These are phyloP conservation scores for Nebria brevicollis DNA, from an alignment of 2,888 invertebrate genomes.

Conservation along the genomic window DNA sequence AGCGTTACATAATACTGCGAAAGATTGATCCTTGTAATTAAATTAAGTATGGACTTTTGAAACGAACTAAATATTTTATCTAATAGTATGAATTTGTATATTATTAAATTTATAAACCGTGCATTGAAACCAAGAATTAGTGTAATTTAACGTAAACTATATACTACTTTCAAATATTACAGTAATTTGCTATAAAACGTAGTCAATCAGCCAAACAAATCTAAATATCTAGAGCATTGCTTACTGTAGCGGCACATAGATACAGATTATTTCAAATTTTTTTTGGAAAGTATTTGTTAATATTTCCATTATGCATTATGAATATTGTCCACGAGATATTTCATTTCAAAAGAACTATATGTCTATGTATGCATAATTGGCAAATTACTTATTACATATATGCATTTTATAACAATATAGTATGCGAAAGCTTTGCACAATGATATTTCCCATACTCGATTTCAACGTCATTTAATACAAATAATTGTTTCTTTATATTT, in stretches of 20 bases:
- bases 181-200: not conserved
- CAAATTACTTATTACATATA: not conserved
- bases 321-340: not conserved
- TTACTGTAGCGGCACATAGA: not conserved
- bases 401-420: not conserved
- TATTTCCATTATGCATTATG: not conserved
- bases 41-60: not conserved
- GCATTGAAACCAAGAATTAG: not conserved
- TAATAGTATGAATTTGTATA: no score
- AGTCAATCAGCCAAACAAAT: not conserved
- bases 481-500: not conserved
- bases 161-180: not conserved
- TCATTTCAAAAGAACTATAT: not conserved
- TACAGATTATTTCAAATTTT: not conserved
- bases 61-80: not conserved
- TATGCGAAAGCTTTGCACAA: not conserved
- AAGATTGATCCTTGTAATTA: no score
- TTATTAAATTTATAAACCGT: not conserved
- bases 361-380: not conserved
- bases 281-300: not conserved
- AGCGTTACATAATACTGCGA: no score
- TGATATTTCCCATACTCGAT: not conserved
- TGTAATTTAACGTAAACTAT: not conserved
- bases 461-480: not conserved
- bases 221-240: not conserved